Conservation (phyloP, 2,797 vertebrate species). For the Natrix natrix region DNA sequence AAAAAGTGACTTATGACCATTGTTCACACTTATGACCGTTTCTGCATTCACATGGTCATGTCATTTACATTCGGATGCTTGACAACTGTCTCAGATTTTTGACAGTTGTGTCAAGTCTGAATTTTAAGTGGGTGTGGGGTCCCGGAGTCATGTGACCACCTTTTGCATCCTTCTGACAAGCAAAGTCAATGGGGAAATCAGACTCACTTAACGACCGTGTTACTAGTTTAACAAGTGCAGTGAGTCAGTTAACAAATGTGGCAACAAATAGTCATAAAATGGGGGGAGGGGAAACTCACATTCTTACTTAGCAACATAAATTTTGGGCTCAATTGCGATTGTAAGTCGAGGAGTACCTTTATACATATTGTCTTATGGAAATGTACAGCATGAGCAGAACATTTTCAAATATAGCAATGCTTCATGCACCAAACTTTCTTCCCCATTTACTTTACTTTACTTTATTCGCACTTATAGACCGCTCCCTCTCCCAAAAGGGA, state of each 20-base stretch:
- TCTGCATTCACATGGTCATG: background rate
- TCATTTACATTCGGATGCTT: background rate
- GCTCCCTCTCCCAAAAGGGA: no score
- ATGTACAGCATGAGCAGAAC: slow-evolving; percentile 27
- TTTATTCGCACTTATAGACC: no score
- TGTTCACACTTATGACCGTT: background rate
- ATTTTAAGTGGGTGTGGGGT: background rate
- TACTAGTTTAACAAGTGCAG: background rate
- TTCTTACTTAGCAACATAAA: background rate
- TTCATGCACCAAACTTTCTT: slow-evolving; percentile 40
- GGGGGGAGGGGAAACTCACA: rapidly evolving
- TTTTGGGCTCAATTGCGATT: background rate
- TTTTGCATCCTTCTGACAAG: background rate
- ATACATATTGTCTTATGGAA: background rate
- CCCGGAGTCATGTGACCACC: background rate
- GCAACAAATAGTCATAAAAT: background rate
- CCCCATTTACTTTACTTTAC: no score
- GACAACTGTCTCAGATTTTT: background rate
- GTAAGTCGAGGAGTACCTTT: background rate
- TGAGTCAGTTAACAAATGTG: background rate
- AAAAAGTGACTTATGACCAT: background rate
- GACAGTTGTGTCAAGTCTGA: background rate
- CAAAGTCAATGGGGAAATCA: background rate
- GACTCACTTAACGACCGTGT: background rate
- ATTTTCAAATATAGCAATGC: slow-evolving; percentile 41